These are phyloP conservation scores for Ephydatia muelleri DNA, from an alignment of 37 sponge, comb jelly and placozoan genomes.

Conservation along the genomic window DNA sequence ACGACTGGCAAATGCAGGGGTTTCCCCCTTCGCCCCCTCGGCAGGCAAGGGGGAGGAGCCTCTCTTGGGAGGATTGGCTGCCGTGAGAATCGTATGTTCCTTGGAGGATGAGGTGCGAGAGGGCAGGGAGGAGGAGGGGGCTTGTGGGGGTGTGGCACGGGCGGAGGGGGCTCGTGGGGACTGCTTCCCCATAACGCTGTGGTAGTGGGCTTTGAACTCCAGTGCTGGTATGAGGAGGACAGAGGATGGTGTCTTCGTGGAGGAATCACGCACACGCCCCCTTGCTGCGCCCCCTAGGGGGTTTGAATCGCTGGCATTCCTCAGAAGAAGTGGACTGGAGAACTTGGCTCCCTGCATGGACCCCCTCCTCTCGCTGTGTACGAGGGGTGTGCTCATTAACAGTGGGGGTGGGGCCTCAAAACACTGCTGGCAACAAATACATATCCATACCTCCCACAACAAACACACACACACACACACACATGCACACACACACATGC, in stretches of 20 bases:
- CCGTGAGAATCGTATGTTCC: not conserved
- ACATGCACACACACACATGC: not conserved
- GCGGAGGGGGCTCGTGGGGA: not conserved
- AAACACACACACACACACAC: not conserved
- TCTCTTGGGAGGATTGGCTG: not conserved
- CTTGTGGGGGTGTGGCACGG: not conserved
- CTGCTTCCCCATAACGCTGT: constrained; percentile 43
- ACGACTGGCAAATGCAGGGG: not conserved
- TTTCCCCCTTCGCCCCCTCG: not conserved
- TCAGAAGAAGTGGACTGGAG: constrained; percentile 3
- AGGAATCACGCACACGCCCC: not conserved
- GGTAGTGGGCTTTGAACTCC: constrained; percentile 63
- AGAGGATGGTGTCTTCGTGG: not conserved
- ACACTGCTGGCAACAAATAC: not conserved
- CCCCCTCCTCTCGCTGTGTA: too few relatives aligned
- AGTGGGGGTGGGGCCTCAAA: too few relatives aligned
- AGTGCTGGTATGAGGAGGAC: constrained; percentile 68
- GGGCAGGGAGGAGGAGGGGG: not conserved
- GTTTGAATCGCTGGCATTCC: not conserved
- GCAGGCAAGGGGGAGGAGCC: not conserved
- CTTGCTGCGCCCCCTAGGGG: not conserved
- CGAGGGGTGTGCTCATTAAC: too few relatives aligned
- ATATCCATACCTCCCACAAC: not conserved
- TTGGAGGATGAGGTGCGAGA: not conserved
- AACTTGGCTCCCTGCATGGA: too few relatives aligned